Base-by-base conservation (phyloP, 2,888 invertebrate genomes). In the Calliopum simillimum region DNA sequence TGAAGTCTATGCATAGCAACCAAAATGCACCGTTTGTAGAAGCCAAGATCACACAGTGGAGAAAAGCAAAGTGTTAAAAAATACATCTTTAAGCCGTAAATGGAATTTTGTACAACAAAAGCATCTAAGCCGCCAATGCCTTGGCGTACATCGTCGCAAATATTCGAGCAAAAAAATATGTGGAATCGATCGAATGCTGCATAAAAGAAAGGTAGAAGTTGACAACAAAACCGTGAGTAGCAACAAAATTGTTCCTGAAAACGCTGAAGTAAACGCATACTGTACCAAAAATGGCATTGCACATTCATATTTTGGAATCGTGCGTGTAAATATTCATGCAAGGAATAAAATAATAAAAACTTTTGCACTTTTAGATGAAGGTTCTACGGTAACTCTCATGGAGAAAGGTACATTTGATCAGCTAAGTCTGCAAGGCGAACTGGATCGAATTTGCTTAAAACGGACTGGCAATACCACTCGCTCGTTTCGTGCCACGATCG, bases 381-480 rank as follows among this genome's bases (percentile, higher is more conserved):
- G n/a, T n/a, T n/a, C n/a, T n/a, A n/a, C n/a, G n/a, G n/a, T n/a
- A n/a, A 72, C 69, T 1, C 19, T 72, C 33, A 55, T 72, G 43
- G 72, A 72, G 14, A 25, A 72, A 55, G 47, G n/a, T 21, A 33
- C 62, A n/a, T 70, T 68, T n/a, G 33, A 72, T 47, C n/a, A 21
- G 3, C 56, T 70, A 1, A 21, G 21, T 6, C 21, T 66, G 14
- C 6, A 67, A 46, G 70, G 70, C 8, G 59, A 44, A 49, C 56
- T n/a, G 3, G 56, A 63, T 25, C 71, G 67, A 11, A 23, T 69
- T 21, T 58, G 56, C 11, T 25, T 68, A 8, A 53, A 25, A 47
- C 67, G 69, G 69, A 70, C 71, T 13, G 68, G 55, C 14, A 44
- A 68, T 14, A 72, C 64, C 4, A 67, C 69, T n/a, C 63, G 69